phyloP scores from a whole-genome alignment of 1,140 invertebrate species.

The Microplitis mediator region DNA sequence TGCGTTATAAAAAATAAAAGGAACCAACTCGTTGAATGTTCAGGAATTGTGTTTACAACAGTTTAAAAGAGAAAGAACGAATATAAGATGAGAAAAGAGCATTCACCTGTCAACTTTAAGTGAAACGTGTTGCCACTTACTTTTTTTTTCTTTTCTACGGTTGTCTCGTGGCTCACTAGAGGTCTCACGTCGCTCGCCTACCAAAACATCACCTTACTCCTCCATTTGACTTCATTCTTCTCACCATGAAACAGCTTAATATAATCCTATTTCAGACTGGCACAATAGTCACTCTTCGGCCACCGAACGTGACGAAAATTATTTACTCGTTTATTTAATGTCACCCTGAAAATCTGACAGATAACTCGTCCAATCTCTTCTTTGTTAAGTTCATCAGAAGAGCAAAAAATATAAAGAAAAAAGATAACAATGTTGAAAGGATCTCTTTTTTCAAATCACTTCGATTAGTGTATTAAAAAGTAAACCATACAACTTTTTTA shows the following conservation, averaged over 20 bases:
- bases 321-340: conserved; percentile 62
- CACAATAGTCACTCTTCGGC: conserved; percentile 13
- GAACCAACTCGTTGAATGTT: conserved; percentile 18
- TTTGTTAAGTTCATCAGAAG: conserved; percentile 7
- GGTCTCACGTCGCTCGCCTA: conserved; percentile 50
- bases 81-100: conserved; percentile 34
- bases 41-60: background rate
- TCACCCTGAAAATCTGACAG: conserved; percentile 26
- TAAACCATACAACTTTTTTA: background rate
- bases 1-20: background rate
- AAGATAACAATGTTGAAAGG: conserved; percentile 8
- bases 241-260: conserved; percentile 59
- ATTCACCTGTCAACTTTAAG: conserved; percentile 58
- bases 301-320: conserved; percentile 61
- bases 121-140: background rate
- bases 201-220: conserved; percentile 60
- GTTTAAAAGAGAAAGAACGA: background rate
- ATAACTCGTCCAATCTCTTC: conserved; percentile 20
- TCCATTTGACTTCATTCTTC: conserved; percentile 61
- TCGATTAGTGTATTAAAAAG: conserved; percentile 9
- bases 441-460: conserved; percentile 2
- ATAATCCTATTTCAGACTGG: conserved; percentile 60
- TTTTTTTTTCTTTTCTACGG: conserved; percentile 10
- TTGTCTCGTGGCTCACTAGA: conserved; percentile 37
- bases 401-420: background rate